Evolutionary conservation across 2,888 invertebrate genomes (phyloP), one percentile per base, ranked within the genome.

Genomic region (Cephus rjabovi): DNA sequence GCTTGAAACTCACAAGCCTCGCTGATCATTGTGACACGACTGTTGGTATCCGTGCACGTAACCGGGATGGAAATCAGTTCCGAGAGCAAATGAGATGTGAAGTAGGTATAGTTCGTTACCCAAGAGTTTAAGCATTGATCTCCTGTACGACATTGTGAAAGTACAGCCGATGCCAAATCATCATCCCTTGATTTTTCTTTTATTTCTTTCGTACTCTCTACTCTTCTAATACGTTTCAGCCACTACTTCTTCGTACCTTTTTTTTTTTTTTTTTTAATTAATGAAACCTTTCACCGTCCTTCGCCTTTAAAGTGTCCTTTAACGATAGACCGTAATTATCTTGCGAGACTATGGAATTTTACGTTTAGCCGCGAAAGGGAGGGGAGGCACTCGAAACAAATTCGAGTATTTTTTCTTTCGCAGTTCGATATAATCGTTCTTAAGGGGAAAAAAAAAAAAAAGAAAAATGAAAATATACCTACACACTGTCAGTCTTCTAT

Each of bases 141-240:
- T 89, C 89, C 88, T 89, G 89, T 89, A 88, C 89, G 85, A 88
- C 75, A 83, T 87, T 83, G 87, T 82, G 83, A 84, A 87, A 86
- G 89, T 89, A 89, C 89, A 89, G 89, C 89, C 88, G 89, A 89
- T 89, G 89, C 89, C 89, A 90, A 90, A 90, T 89, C 87, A 87
- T 79, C 81, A 80, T 81, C 80, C 79, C 81, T 80, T 81, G 76
- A 82, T 78, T 82, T 79, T 82, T 31, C 56, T 40, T 74, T 79
- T 56, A 56, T 56, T 23, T 77, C 74, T 34, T 34, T 35, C 74
- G 23, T 74, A 40, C 74, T 34, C 71, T 71, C 23, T 71, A 33
- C 34, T 34, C 71, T 71, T 71, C 71, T 71, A 33, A 71, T 33
- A 12, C 71, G 12, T 71, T 71, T 71, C 34, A 31, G 31, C 71